Evolutionary conservation across 1,140 invertebrate genomes (phyloP).

Genomic region (Hyles euphorbiae): DNA sequence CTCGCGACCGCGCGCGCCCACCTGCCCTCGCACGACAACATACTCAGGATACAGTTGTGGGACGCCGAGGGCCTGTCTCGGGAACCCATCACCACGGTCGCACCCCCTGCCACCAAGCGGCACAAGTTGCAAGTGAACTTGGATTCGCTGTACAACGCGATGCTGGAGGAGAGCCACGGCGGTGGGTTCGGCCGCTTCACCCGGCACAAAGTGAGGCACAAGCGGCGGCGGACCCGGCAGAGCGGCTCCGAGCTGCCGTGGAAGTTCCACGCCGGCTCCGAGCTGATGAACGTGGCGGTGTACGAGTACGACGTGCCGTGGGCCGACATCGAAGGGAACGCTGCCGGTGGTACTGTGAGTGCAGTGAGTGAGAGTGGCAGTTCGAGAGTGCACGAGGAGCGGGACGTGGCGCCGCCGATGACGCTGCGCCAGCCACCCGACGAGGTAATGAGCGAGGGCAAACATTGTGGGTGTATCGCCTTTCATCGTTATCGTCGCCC

Average conservation of each 20-base stretch:
- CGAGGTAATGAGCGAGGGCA: conserved; percentile 55
- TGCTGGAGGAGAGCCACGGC: conserved; percentile 63
- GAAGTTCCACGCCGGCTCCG: conserved; percentile 53
- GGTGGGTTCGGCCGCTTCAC: conserved; percentile 48
- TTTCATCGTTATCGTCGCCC: conserved; percentile 58
- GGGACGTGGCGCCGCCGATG: conserved; percentile 57
- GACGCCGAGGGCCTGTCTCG: conserved; percentile 60
- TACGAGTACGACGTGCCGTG: conserved; percentile 58
- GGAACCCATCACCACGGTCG: conserved; percentile 39
- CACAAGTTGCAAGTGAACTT: conserved; percentile 59
- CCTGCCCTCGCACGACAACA: conserved; percentile 62
- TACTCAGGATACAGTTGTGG: conserved; percentile 65
- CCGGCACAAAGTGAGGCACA: conserved; percentile 63
- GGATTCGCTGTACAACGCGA: conserved; percentile 55
- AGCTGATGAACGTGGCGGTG: conserved; percentile 49
- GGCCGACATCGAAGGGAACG: conserved; percentile 46
- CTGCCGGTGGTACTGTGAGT: conserved; percentile 38
- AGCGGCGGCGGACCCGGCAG: conserved; percentile 53
- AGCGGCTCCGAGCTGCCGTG: conserved; percentile 56
- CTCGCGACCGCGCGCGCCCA: conserved; percentile 55
- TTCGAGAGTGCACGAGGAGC: conserved; percentile 35
- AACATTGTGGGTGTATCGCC: conserved; percentile 35
- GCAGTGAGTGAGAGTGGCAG: conserved; percentile 58
- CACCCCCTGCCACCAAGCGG: conserved; percentile 22
- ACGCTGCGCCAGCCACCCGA: conserved; percentile 52